Evolutionary conservation across 2,797 vertebrate species (phyloP), one percentile per base, ranked within the genome.

Genomic region (Chrysocyon brachyurus): DNA sequence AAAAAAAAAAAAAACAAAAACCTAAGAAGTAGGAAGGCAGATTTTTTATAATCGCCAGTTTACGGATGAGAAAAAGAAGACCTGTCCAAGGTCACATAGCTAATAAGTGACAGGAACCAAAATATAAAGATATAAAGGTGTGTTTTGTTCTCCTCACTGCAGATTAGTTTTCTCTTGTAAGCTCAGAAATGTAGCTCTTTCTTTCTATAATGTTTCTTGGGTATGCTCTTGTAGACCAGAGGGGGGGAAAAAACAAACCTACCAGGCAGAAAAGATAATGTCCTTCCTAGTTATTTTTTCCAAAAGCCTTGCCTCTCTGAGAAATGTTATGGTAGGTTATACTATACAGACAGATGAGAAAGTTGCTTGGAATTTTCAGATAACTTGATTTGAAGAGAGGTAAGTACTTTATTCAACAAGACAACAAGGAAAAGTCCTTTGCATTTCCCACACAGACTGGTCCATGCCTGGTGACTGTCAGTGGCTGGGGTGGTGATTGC

Each of bases 251-350:
- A 6, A 7, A 64, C 7, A 3, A 1, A 72, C 26, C 73, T 90
- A 12, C 46, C 21, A 63, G 56, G 24, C 52, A 70, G 70, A 95
- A n/a, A 85, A 79, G n/a, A 68, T 31, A 31, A 78, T 7, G 15
- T 63, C 14, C 56, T 91, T 93, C 12, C 54, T 33, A 72, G 54
- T 9, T 33, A 52, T 16, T 54, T 85, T 63, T 92, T 49, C 4
- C 75, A 84, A 64, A 93, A 97, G n/a, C 28, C 64, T 61, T 72
- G 24, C 28, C 4, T 97, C 75, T 87, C 78, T 87, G 46, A 70
- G 36, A 31, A 22, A 66, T 83, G 12, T 64, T 28, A 75, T 15
- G 5, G 28, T 95, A 22, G 36, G 24, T 64, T 78, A 52, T 21
- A 40, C 36, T 22, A 5, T 0, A 70, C 52, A 91, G 36, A 33